Base-by-base conservation (phyloP, 2,888 invertebrate species). In the Drosophila greeni region DNA sequence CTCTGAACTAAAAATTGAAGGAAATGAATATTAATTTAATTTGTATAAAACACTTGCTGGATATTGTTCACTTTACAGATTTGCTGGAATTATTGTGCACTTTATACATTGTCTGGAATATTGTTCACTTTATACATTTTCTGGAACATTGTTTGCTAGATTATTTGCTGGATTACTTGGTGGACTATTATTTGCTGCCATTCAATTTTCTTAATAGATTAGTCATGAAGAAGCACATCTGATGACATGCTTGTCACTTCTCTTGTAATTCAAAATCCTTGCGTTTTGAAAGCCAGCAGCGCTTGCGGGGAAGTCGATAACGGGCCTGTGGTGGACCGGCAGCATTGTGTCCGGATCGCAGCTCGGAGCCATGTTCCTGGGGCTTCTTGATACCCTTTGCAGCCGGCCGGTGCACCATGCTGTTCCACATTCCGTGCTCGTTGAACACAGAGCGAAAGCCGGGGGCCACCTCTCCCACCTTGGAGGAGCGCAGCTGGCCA, bases 351-450 rank as follows among this genome's bases (percentile, higher is more conserved):
- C 26, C 9, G n/a, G 29, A 9, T 14, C 16, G 26, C 6, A 14
- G 36, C 36, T 26, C 29, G 12, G 7, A 2, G 9, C 8, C 26
- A 18, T 16, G 2, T 23, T 6, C 55, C 5, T 20, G 4, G n/a
- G 16, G 12, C 20, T 14, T 37, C 12, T 1, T 7, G 2, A 8
- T 7, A 12, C 0, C 6, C 2, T 12, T 18, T 29, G 7, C 2
- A 8, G 45, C 5, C 18, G 45, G 29, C 8, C 47, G 53, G 8
- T 5, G 53, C 18, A n/a, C 18, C 43, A 11, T 14, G 5, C 43
- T 24, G 4, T 11, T 59, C 59, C 59, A 59, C 59, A 37, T 59
- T 3, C 59, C 59, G 9, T 59, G 43, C 18, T 60, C 18, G n/a
- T 14, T 29, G 36, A 59, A 59, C 12, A 59, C 31, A 11, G 43